Base-by-base conservation (phyloP, 2,888 invertebrate species). In the Sisyra terminalis region DNA sequence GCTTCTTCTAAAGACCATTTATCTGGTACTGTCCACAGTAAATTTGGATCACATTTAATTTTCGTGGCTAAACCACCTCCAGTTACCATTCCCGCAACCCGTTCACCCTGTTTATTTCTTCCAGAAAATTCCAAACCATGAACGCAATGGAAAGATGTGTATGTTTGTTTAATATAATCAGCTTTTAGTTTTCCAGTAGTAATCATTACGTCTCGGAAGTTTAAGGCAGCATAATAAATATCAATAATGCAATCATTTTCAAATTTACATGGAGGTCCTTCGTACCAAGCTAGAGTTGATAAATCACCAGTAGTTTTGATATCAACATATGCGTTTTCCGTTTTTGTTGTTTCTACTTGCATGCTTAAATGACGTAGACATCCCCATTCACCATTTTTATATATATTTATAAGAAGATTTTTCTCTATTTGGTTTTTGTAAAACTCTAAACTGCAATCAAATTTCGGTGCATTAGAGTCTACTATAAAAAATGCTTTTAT, bases 121-220 rank as follows among this genome's bases (percentile, higher is more conserved):
- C 78, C 80, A 6, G 70, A 68, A 45, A 70, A 65, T 49, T 79
- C 79, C 46, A 77, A 71, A 0, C 79, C 79, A 45, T 75, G 64
- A 0, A 75, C 69, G 48, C 70, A 71, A 47, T 72, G 73, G 51
- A 57, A 49, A 14, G 46, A 31, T 6, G 49, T 30, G 38, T 78
- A 66, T 0, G 66, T 70, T 18, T 70, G 68, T 0, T 82, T 82
- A 1, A 85, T 75, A 2, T 84, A 73, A 57, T 92, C 92, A 0
- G 78, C 73, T 3, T 84, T 76, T 3, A 94, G 69, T 53, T 88
- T 88, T 2, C 92, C 93, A 1, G 86, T 88, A 0, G 92, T 86
- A 2, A 88, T 67, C 93, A 94, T 93, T 1, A 94, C 69, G 59
- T 94, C 94, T 53, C 88, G 77, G 75, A 93, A 93, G 64, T 94